Evolutionary conservation across 64 coral and sea anemone species (phyloP), one percentile per base, ranked within the genome.

Genomic region (Stylophora pistillata): DNA sequence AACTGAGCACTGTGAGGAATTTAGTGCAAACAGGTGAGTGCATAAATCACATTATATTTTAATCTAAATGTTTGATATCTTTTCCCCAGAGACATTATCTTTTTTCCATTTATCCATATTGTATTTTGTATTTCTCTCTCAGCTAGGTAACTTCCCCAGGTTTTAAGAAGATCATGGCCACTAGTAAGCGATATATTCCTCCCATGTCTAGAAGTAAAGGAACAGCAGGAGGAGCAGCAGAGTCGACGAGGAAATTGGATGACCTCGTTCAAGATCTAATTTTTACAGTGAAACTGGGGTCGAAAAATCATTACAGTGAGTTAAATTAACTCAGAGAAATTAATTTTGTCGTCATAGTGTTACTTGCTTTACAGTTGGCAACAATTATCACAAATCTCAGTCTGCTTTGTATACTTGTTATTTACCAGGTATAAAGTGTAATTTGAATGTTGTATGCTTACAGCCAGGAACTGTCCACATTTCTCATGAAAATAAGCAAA

Each of bases 171-270:
- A 29, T 63, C 23, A 84, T 84, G 80, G 80, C 6, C 14, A 11
- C 61, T 9, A 64, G 61, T 64, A 68, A 47, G 27, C 80, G 80
- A 53, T 55, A 71, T 33, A 23, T 84, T 65, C 80, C 37, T 15
- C 63, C 80, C 16, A 37, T 60, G 69, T 60, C 80, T 21, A 68
- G 60, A 52, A 13, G 23, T n/a, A 84, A 70, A 34, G 62, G 9
- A 70, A 23, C 23, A 70, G 18, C 32, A 56, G 53, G 55, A 17
- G 25, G 16, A 12, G 20, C 31, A 53, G 62, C 53, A 69, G 34
- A 84, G 52, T 55, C 32, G 2, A 60, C n/a, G 17, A 68, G 80
- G 53, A n/a, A 34, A 27, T 62, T 30, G 14, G 62, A 53, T 23
- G 80, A 84, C 23, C 4, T 84, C 27, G 37, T 53, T 0, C 14